phyloP scores from a whole-genome alignment of 2,113 vertebrate genomes.

The Rhinolophus sinicus region DNA sequence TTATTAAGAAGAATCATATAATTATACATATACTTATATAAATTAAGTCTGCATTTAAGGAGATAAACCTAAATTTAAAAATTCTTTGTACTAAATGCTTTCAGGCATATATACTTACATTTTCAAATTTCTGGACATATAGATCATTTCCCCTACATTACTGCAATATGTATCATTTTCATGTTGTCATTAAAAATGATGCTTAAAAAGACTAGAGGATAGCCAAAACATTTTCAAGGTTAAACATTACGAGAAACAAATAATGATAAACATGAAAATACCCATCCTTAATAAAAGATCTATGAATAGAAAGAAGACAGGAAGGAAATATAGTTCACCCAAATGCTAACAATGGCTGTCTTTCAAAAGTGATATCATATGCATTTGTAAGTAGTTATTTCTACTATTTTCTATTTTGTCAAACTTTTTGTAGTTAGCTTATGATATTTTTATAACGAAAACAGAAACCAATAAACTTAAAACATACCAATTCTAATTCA shows the following conservation, averaged over 20 bases:
- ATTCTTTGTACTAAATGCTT: neutral
- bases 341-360: neutral
- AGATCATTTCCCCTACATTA: neutral
- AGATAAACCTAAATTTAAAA: constrained; percentile 2
- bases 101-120: neutral
- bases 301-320: neutral
- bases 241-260: neutral
- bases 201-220: neutral
- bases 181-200: neutral
- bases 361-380: neutral
- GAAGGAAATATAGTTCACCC: neutral
- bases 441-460: constrained; percentile 37
- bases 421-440: neutral
- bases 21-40: neutral
- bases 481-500: neutral
- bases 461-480: neutral
- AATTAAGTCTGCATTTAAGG: neutral
- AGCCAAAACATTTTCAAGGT: neutral
- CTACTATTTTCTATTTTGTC: neutral
- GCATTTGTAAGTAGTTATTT: neutral
- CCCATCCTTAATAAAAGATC: neutral
- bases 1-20: neutral
- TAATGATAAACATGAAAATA: neutral
- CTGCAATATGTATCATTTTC: neutral
- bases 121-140: neutral